Percentiles rank a stretch among this genome's conserved stretches.
Evolutionary conservation across 2,888 invertebrate species (phyloP).

Genomic region (Toxonevra muliebris): DNA sequence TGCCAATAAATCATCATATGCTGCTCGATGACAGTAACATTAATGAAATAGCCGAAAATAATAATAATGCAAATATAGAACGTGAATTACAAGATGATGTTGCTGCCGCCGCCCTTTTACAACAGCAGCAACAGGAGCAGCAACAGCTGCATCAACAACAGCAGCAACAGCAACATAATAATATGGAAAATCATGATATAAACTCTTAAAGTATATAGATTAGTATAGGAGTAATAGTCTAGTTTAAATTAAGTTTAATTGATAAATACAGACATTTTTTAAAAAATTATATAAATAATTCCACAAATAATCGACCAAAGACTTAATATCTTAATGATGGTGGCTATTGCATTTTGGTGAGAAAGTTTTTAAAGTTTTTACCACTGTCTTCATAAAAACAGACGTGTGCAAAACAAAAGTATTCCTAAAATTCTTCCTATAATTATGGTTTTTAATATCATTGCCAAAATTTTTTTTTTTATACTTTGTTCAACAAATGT

Average conservation of each 20-base stretch:
- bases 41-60: constrained; percentile 63
- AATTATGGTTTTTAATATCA: not conserved
- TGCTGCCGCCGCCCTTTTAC: constrained; percentile 17
- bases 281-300: no score
- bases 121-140: constrained; percentile 25
- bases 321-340: no score
- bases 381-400: not conserved
- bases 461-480: no score
- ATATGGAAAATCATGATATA: constrained; percentile 24
- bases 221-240: no score
- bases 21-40: constrained; percentile 51
- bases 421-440: not conserved
- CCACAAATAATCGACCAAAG: no score
- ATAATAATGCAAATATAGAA: constrained; percentile 63
- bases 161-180: constrained; percentile 23
- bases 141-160: constrained; percentile 31
- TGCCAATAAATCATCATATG: constrained; percentile 17
- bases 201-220: no score
- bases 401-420: not conserved
- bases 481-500: no score
- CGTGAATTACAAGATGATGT: constrained; percentile 59
- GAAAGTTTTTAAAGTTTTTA: no score
- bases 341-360: no score
- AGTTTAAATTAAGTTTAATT: no score
- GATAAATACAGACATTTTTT: no score